Evolutionary conservation across 2,797 vertebrate genomes (phyloP), one percentile per base, ranked within the genome.

Genomic region (Monodelphis domestica): DNA sequence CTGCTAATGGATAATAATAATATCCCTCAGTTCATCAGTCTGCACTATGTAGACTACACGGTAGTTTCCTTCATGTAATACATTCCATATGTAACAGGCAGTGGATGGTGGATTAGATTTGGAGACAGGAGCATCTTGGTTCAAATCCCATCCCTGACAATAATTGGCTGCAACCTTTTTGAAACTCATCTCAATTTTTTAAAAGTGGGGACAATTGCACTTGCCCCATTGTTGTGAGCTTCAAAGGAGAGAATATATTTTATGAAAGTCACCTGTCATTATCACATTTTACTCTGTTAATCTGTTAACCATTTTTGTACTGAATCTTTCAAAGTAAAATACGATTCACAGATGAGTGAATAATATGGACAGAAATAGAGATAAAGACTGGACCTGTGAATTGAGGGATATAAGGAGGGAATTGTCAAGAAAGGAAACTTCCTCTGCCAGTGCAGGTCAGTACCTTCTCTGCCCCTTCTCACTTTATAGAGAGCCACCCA

Each of bases 11-110:
- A 95, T 59, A 94, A 63, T 59, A 94, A 63, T 45, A 84, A 89
- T 63, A 91, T 94, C 14, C 55, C 52, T 91, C 91, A 95, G 95
- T 90, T 96, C 94, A 87, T 96, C 92, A 96, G 95, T n/a, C 57
- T 91, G 88, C 94, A 87, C 57, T 96, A 92, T 89, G 57, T 55
- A 90, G 92, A 63, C 87, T 33, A 54, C 57, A 92, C 1, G 94
- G 93, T 94, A 91, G 94, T 88, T 95, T 96, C 93, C 53, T 54
- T 91, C 95, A 63, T 24, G 90, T 63, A 92, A 97, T 92, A 93
- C 84, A 91, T 95, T 96, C 96, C 96, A 91, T 90, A 92, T 93
- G 87, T 89, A 93, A 95, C 63, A 93, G 30, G 70, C 70, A 45
- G 45, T 10, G 21, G 17, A 78, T 78, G 21, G n/a, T 24, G 17